These are phyloP conservation scores for Capitulum mitella DNA, from an alignment of 2,888 invertebrate genomes.

Conservation along the genomic window DNA sequence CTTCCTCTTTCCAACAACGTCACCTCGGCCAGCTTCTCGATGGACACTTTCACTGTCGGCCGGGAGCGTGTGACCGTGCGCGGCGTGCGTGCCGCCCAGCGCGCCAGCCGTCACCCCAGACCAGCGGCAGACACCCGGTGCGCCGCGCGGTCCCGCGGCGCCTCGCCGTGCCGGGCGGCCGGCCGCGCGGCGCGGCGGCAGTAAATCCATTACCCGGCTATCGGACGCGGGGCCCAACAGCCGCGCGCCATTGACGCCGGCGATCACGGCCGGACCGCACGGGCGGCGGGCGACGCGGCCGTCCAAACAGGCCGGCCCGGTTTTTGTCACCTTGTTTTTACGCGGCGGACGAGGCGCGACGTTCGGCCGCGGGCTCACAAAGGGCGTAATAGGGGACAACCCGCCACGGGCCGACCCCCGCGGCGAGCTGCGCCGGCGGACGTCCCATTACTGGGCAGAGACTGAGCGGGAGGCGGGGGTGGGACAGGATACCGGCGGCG, in stretches of 20 bases:
- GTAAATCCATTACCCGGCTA: not conserved
- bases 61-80: too few species aligned
- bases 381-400: not conserved
- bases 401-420: not conserved
- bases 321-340: slow-evolving; percentile 13
- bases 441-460: not conserved
- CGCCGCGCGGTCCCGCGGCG: too few species aligned
- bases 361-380: not conserved
- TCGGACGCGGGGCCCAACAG: not conserved
- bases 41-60: too few species aligned
- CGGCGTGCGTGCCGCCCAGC: too few species aligned
- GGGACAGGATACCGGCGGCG: too few species aligned
- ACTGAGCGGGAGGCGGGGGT: not conserved
- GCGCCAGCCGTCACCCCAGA: too few species aligned
- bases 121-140: too few species aligned
- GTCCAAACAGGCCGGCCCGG: not conserved
- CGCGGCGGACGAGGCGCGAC: not conserved
- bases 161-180: too few species aligned
- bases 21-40: too few species aligned
- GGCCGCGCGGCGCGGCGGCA: too few species aligned
- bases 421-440: not conserved
- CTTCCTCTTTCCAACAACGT: too few species aligned
- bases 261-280: not conserved
- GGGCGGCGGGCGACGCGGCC: not conserved
- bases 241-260: not conserved